These are phyloP conservation scores for Scopus umbretta DNA, from an alignment of 2,113 vertebrate genomes.

Conservation along the genomic window DNA sequence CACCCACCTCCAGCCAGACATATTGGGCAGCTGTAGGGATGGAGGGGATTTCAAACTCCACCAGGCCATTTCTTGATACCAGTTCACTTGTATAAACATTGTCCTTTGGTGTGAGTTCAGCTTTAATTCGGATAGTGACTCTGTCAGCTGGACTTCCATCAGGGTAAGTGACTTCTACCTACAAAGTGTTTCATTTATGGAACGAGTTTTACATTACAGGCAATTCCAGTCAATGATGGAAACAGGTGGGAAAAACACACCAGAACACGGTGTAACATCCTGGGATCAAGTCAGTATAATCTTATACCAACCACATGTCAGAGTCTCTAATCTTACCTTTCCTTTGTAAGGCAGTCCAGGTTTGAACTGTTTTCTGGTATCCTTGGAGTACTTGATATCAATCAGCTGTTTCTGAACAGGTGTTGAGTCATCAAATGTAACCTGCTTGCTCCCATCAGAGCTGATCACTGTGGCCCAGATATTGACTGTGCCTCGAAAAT, in stretches of 20 bases:
- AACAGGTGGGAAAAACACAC: not conserved
- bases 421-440: conserved; percentile 87
- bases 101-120: conserved; percentile 87
- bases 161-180: conserved; percentile 90
- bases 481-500: conserved; percentile 86
- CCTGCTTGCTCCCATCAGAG: conserved; percentile 84
- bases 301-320: not conserved
- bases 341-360: conserved; percentile 89
- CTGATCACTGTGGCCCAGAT: conserved; percentile 86
- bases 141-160: conserved; percentile 88
- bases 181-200: not conserved
- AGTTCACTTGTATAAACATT: conserved; percentile 87
- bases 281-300: not conserved
- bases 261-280: not conserved
- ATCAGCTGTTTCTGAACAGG: conserved; percentile 91
- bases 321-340: conserved; percentile 70
- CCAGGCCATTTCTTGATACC: conserved; percentile 79
- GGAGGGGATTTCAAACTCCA: conserved; percentile 89
- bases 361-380: conserved; percentile 93
- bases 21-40: conserved; percentile 89
- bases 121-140: conserved; percentile 85
- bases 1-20: too few species aligned
- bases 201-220: not conserved
- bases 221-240: not conserved
- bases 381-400: conserved; percentile 88